Evolutionary conservation across 2,113 vertebrate genomes (phyloP), one percentile per base, ranked within the genome.

Genomic region (Callocephalon fimbriatum): DNA sequence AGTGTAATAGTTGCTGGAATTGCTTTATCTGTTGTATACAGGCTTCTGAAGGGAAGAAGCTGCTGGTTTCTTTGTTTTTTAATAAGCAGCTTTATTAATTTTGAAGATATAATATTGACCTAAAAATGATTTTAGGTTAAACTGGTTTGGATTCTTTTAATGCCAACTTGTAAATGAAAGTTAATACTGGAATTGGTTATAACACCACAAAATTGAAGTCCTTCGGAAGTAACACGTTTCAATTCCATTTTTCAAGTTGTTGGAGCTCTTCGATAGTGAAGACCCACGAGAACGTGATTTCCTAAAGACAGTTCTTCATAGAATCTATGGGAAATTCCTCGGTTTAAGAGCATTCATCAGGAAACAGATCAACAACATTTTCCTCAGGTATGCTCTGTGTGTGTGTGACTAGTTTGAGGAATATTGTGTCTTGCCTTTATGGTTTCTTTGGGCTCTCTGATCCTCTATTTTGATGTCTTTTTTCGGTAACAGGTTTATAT

Each of bases 291-390:
- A 99, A 96, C 98, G 99, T 59, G 99, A 99, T 97, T 99, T 99
- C 96, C 98, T 99, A 45, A 99, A 99, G 98, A 99, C 99, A 4
- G 99, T 99, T 94, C 98, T 99, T 82, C 99, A 99, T 96, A 99
- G 99, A 83, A 99, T 99, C 96, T 99, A 99, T 65, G 99, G 99
- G 82, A 99, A 99, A 96, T 99, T 99, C 96, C 99, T 99, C 3
- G 99, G 99, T 53, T 96, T 99, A 94, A 98, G 99, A 96, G 99
- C 99, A 26, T 99, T 99, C 98, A 99, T 99, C 98, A 98, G 99
- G 98, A 99, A 99, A 97, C 99, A 99, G 96, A 99, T 99, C 81
- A 99, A 99, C 98, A 99, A 99, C 98, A 99, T 99, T 97, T 99
- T 99, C 95, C 98, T 99, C 97, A 98, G 99, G 99, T 99, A 98